Conservation (phyloP, 1,140 invertebrate genomes). For the Meloidogyne floridensis region DNA sequence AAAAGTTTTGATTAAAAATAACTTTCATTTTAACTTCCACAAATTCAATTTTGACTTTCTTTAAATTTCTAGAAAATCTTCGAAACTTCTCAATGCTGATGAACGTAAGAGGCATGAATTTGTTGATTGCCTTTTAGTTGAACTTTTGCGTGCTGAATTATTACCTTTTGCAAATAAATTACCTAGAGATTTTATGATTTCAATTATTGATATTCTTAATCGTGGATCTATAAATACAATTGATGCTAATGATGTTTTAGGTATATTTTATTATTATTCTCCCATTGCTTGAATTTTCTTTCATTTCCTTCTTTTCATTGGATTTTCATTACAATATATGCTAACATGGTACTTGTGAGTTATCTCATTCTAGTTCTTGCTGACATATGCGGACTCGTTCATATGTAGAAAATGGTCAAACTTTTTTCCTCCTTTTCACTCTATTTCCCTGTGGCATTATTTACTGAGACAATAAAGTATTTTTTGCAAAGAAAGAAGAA, state of each 20-base stretch:
- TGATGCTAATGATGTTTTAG: constrained; percentile 61
- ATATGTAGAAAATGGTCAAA: no score
- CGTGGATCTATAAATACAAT: constrained; percentile 80
- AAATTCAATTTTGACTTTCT: no score
- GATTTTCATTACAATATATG: not conserved
- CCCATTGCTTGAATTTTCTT: not conserved
- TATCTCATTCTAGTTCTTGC: no score
- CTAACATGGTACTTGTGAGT: no score
- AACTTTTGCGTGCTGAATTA: constrained; percentile 81
- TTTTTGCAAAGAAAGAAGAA: no score
- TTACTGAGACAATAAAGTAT: no score
- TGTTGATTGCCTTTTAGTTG: constrained; percentile 74
- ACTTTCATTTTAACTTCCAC: no score
- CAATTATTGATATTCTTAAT: constrained; percentile 85
- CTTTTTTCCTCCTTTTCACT: no score
- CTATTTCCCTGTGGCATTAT: no score
- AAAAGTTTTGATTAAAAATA: no score
- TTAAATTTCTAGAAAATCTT: constrained; percentile 74
- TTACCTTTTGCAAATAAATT: constrained; percentile 78
- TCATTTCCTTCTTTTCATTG: not conserved
- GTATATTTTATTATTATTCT: constrained; percentile 38
- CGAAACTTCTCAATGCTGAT: constrained; percentile 62
- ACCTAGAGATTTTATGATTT: constrained; percentile 82
- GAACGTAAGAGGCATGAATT: constrained; percentile 61
- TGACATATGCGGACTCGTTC: no score